Percentiles rank a stretch among this genome's conserved stretches.
Evolutionary conservation across 2,797 vertebrate genomes (phyloP).

Genomic region (Sebastes trivittatus): DNA sequence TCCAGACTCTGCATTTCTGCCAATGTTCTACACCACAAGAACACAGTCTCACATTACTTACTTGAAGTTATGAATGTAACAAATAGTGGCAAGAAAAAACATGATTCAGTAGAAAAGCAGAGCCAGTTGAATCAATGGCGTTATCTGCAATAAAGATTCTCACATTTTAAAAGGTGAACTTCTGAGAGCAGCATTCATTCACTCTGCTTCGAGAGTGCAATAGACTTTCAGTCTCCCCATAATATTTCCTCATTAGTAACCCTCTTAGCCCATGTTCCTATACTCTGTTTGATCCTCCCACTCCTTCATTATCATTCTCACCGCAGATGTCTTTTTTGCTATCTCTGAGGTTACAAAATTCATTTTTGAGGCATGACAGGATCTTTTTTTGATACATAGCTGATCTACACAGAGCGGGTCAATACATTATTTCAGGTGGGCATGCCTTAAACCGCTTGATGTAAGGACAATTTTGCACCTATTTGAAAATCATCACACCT

Average conservation of each 20-base stretch:
- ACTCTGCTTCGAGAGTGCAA: conserved; percentile 11
- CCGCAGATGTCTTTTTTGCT: conserved; percentile 7
- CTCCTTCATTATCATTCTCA: conserved; percentile 41
- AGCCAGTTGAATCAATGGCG: not conserved
- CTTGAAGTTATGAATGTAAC: not conserved
- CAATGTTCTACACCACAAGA: not conserved
- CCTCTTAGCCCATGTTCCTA: conserved; percentile 18
- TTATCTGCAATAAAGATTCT: not conserved
- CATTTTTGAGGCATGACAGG: conserved; percentile 14
- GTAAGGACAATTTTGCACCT: conserved; percentile 14
- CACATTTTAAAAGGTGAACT: conserved; percentile 16
- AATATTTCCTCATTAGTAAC: conserved; percentile 46
- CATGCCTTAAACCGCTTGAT: conserved; percentile 14
- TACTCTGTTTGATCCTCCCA: conserved; percentile 44
- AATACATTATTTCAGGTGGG: conserved; percentile 15
- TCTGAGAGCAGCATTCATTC: conserved; percentile 20
- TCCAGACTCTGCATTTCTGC: not conserved
- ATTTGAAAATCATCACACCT: conserved; percentile 9
- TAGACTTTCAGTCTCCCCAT: conserved; percentile 11
- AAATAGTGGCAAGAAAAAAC: conserved; percentile 21
- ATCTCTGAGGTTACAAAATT: not conserved
- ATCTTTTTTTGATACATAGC: not conserved
- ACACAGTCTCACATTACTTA: not conserved
- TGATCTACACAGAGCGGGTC: not conserved
- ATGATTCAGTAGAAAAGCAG: not conserved